Base-by-base conservation (phyloP, 2,797 vertebrate species). In the Sebastes cheni region DNA sequence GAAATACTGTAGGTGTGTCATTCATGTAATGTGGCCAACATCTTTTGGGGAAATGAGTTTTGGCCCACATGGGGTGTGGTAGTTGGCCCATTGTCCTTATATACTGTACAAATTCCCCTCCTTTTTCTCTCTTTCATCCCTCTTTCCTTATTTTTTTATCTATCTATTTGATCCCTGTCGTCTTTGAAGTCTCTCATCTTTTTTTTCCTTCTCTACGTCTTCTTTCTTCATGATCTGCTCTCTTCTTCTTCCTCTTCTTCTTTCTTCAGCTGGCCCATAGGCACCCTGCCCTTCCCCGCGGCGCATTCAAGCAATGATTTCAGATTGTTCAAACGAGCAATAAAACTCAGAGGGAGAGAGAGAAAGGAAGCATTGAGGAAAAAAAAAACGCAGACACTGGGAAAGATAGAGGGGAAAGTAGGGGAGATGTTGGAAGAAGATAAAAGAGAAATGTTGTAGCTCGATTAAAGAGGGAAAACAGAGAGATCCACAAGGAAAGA, bases 21-120 rank as follows among this genome's bases (percentile, higher is more conserved):
- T 78, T 83, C 77, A 65, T 78, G 67, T 71, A 79, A 85, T 85
- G 52, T 86, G 72, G 36, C 74, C 75, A n/a, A n/a, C 71, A 62
- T 80, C 65, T 64, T 82, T 79, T 62, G 74, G 84, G 76, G 75
- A 76, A 66, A 75, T 39, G 59, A 54, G 80, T 87, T 87, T 55
- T 69, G 79, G 68, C 69, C 60, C 64, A 77, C n/a, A 81, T 56
- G 62, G 89, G 92, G 92, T 92, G 91, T 90, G 91, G 83, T 50
- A 50, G 8, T 89, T 67, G 60, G 79, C 65, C 72, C 18, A 81
- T 82, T 89, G 86, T 82, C 67, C 56, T 79, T 67, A 34, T 27
- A 56, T 46, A 88, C 50, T 54, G 50, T 54, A n/a, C 50, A n/a
- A 0, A 68, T 75, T 77, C 42, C 2, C 46, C 65, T 42, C 6